A percentile compares a stretch with the other conserved stretches of the same genome.
Conservation (phyloP, 2,113 vertebrate genomes). For the Leptobrachium ailaonicum region DNA sequence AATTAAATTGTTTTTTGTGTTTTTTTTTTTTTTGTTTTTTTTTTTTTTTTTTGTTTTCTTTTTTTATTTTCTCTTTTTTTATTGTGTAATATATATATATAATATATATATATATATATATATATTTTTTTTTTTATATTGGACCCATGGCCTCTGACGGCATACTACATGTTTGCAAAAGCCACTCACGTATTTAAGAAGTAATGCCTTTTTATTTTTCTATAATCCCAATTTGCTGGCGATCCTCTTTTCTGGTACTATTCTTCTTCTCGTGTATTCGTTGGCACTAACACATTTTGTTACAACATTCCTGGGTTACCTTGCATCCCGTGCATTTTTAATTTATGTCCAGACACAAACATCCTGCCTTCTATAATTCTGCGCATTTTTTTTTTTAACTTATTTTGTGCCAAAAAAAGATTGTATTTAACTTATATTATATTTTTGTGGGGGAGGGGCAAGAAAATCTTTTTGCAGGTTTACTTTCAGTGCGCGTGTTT, state of each 20-base stretch:
- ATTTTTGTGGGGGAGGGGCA: conserved; percentile 53
- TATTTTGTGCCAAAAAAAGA: conserved; percentile 60
- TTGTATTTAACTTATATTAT: conserved; percentile 52
- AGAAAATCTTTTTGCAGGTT: conserved; percentile 62
- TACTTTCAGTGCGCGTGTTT: conserved; percentile 62
- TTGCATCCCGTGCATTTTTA: conserved; percentile 68
- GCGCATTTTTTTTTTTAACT: conserved; percentile 69
- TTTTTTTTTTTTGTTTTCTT: not conserved
- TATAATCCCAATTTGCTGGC: conserved; percentile 6
- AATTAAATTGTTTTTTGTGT: too few relatives aligned
- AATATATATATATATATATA: not conserved
- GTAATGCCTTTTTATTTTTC: not conserved
- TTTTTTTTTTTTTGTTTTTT: not conserved
- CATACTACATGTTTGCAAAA: not conserved
- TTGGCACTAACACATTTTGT: conserved; percentile 61
- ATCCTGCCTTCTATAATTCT: conserved; percentile 69
- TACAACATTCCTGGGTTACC: conserved; percentile 73
- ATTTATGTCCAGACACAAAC: conserved; percentile 62
- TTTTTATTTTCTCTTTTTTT: conserved; percentile 46
- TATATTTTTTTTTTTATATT: too few relatives aligned
- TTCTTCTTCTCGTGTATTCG: conserved; percentile 51
- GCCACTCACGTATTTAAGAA: not conserved
- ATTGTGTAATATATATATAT: not conserved
- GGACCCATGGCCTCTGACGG: not conserved
- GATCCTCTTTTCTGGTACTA: conserved; percentile 53